Evolutionary conservation across 2,888 invertebrate genomes (phyloP).

Genomic region (Trissolcus japonicus): DNA sequence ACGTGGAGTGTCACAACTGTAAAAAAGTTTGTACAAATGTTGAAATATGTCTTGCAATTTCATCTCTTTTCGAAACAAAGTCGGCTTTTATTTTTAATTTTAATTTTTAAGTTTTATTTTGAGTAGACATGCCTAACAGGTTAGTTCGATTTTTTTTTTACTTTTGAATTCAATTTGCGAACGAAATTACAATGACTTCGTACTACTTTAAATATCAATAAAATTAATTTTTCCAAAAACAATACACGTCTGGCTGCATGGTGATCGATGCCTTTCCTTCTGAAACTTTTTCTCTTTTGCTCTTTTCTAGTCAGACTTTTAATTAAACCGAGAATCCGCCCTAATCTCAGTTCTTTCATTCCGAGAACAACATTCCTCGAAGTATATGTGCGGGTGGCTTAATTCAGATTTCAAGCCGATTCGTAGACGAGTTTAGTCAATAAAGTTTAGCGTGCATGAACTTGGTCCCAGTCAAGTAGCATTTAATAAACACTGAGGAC

Average conservation of each 20-base stretch:
- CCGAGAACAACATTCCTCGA: conserved; percentile 42
- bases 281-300: conserved; percentile 14
- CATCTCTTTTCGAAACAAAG: no score
- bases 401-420: conserved; percentile 44
- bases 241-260: conserved; percentile 34
- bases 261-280: conserved; percentile 21
- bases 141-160: no score
- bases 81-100: no score
- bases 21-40: no score
- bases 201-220: conserved; percentile 9
- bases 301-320: conserved; percentile 44
- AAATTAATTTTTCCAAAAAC: conserved; percentile 33
- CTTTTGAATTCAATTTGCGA: no score
- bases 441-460: conserved; percentile 30
- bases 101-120: no score
- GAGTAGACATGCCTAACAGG: no score
- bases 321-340: conserved; percentile 53
- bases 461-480: conserved; percentile 21
- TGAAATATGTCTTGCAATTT: no score
- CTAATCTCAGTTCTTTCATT: conserved; percentile 52
- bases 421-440: conserved; percentile 35
- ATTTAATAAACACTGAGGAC: conserved; percentile 16
- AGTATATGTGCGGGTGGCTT: conserved; percentile 45
- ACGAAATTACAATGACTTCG: neutral
- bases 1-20: no score